A percentile compares a stretch with the other conserved stretches of the same genome.
These are phyloP conservation scores for Coecobrya sp. DNA, from an alignment of 2,888 invertebrate species.

Conservation along the genomic window DNA sequence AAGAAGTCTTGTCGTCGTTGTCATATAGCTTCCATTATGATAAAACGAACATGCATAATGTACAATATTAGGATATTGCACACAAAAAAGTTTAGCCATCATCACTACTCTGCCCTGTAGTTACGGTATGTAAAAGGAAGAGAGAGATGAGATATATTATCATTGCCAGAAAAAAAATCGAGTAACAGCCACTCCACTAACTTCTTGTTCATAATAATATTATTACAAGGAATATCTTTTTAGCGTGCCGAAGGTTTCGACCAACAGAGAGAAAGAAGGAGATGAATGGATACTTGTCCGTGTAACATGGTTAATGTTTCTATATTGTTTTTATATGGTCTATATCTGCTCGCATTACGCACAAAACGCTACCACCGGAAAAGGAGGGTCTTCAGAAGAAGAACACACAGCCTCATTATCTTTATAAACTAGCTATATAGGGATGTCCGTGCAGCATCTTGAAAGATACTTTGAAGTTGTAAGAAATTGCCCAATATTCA, in stretches of 20 bases:
- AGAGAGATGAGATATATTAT: conserved; percentile 31
- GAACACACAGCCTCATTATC: too few species aligned
- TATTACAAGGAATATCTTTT: conserved; percentile 75
- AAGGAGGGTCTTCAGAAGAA: neutral
- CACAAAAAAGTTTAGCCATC: conserved; percentile 66
- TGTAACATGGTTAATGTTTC: conserved; percentile 59
- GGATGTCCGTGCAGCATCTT: conserved; percentile 55
- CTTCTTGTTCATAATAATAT: conserved; percentile 76
- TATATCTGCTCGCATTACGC: conserved; percentile 12
- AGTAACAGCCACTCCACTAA: conserved; percentile 62
- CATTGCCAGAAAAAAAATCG: conserved; percentile 1
- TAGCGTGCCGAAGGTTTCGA: conserved; percentile 58
- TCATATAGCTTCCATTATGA: conserved; percentile 37
- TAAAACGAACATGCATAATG: conserved; percentile 12
- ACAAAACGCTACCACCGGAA: neutral
- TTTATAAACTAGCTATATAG: conserved; percentile 29
- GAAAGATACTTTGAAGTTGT: conserved; percentile 65
- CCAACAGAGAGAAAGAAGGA: conserved; percentile 2
- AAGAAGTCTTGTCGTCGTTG: conserved; percentile 42
- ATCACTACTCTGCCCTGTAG: conserved; percentile 33
- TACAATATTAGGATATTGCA: conserved; percentile 15
- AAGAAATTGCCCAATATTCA: conserved; percentile 76
- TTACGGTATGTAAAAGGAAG: neutral
- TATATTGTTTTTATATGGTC: conserved; percentile 62
- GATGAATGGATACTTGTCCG: conserved; percentile 66